phyloP scores from a whole-genome alignment of 2,888 invertebrate species.

The Drosophila pseudotalamancana region DNA sequence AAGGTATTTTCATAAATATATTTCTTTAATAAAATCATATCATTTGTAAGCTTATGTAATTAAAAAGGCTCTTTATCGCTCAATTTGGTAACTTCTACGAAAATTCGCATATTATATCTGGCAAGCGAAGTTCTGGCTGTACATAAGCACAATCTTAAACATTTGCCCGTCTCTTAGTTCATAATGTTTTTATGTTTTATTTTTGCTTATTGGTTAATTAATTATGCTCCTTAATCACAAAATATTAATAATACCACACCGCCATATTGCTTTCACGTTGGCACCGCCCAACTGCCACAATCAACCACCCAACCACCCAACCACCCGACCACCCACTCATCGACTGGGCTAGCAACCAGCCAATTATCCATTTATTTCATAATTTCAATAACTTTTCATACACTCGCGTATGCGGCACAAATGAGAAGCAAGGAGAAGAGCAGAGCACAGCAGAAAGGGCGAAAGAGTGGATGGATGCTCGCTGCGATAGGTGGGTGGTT shows the following conservation, averaged over 20 bases:
- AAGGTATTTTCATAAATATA: too few species aligned
- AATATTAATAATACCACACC: constrained; percentile 51
- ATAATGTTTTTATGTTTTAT: not conserved
- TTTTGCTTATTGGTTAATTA: constrained; percentile 51
- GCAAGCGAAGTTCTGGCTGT: too few species aligned
- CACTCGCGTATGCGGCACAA: constrained; percentile 53
- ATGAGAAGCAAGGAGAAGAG: constrained; percentile 27
- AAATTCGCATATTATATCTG: too few species aligned
- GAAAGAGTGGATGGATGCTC: not conserved
- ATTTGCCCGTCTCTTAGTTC: not conserved
- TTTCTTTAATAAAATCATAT: too few species aligned
- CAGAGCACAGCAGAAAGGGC: not conserved
- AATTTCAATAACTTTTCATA: constrained; percentile 79
- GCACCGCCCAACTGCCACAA: constrained; percentile 55
- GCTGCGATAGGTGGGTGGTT: constrained; percentile 53
- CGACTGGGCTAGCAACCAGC: constrained; percentile 24
- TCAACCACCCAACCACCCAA: not conserved
- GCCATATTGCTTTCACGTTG: constrained; percentile 57
- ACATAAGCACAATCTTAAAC: not conserved
- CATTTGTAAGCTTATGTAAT: too few species aligned
- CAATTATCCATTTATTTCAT: constrained; percentile 75
- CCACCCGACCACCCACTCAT: not conserved
- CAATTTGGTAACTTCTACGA: too few species aligned
- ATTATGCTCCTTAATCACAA: constrained; percentile 54
- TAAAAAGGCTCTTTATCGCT: too few species aligned